Evolutionary conservation across 2,888 invertebrate genomes (phyloP), one percentile per base, ranked within the genome.

Genomic region (Drosophila affinis): DNA sequence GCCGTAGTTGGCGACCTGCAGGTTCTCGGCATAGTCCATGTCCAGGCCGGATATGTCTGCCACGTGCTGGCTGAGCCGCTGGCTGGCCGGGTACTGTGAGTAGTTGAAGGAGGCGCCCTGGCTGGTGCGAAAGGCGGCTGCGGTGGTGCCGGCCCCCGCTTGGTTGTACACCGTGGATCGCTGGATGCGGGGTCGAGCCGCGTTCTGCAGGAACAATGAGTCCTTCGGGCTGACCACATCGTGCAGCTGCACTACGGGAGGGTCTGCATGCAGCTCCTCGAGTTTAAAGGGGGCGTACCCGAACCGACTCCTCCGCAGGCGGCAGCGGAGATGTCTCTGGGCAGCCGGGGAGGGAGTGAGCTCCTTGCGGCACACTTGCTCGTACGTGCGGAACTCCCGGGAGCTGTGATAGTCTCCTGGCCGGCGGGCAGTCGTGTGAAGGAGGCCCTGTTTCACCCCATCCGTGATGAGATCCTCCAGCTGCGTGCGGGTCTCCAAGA

Each of bases 401-500:
- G 54, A 56, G 27, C 17, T 59, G 18, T 90, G 89, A 55, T 90
- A 90, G 54, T 81, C 80, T 2, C 63, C 62, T 0, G 77, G 76
- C 44, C 59, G 52, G 0, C 70, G 75, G 0, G 55, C 55, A 17
- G 78, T 77, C 57, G 87, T 72, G 45, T 89, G 83, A 54, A 90
- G 72, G 4, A 90, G 55, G 0, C 90, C 90, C 6, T 61, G 76
- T 44, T 83, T 81, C n/a, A 81, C 72, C 1, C 90, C 90, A 24
- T 82, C 93, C 17, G 93, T 93, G 21, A 98, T 94, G 70, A 95
- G 94, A 78, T 96, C 95, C 90, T 97, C 95, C 90, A 98, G 98
- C 91, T 97, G 97, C 0, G 95, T 94, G 75, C 97, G 95, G 91
- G 98, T 98, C 62, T 97, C 97, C 17, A 94, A 91, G 0, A 98